These are phyloP conservation scores for Centroberyx gerrardi DNA, from an alignment of 2,797 vertebrate species.

Conservation along the genomic window DNA sequence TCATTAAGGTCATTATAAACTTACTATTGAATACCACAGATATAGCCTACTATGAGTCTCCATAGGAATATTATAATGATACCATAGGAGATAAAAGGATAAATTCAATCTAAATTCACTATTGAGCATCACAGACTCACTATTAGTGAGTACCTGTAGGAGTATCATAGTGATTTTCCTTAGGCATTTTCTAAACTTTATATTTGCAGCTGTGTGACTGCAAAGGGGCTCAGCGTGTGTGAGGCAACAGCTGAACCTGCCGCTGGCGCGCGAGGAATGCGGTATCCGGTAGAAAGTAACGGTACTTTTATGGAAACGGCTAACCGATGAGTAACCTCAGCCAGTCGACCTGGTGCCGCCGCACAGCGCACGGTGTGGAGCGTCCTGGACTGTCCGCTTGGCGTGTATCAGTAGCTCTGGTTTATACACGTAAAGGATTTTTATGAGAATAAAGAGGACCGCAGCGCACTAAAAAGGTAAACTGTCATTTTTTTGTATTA, in stretches of 20 bases:
- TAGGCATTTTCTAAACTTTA: not conserved
- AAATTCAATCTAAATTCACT: not conserved
- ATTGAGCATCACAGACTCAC: no score
- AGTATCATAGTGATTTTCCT: not conserved
- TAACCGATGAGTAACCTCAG: slow-evolving; percentile 76
- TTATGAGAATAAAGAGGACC: slow-evolving; percentile 44
- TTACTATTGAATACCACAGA: no score
- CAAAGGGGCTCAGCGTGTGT: not conserved
- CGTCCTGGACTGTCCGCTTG: slow-evolving; percentile 46
- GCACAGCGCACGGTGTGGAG: slow-evolving; percentile 43
- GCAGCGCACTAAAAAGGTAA: slow-evolving; percentile 68
- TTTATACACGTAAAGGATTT: slow-evolving; percentile 42
- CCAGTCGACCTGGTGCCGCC: slow-evolving; percentile 79
- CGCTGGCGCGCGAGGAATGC: slow-evolving; percentile 91
- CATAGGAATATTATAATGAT: not conserved
- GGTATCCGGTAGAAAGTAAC: slow-evolving; percentile 88
- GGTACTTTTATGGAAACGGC: slow-evolving; percentile 96
- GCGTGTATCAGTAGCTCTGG: slow-evolving; percentile 5
- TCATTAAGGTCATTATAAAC: no score
- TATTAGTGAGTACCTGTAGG: no score
- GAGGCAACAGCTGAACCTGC: slow-evolving; percentile 90
- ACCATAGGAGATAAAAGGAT: not conserved
- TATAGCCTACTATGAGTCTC: no score
- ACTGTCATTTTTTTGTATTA: not conserved
- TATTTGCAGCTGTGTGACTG: not conserved